Evolutionary conservation across 2,113 vertebrate species (phyloP).

Genomic region (Solenodon paradoxus): DNA sequence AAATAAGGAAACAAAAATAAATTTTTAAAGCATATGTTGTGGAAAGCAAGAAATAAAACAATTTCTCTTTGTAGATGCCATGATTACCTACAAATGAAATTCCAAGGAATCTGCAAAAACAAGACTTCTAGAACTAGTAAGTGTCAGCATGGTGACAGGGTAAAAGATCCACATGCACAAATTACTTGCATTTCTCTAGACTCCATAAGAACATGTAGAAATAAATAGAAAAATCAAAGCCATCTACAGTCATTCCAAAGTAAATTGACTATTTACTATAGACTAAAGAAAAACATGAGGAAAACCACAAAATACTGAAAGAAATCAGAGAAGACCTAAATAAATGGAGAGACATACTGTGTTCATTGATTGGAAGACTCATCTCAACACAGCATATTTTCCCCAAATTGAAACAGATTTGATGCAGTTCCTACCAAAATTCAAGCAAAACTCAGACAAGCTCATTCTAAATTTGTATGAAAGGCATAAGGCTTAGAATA

Average conservation of each 20-base stretch:
- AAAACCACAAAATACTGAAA: background rate
- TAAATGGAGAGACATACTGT: background rate
- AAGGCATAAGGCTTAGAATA: background rate
- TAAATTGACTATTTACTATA: background rate
- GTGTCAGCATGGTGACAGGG: background rate
- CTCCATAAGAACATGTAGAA: background rate
- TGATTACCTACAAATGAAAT: background rate
- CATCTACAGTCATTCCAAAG: background rate
- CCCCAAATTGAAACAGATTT: background rate
- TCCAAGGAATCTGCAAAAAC: background rate
- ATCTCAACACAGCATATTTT: background rate
- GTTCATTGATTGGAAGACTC: background rate
- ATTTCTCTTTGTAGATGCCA: background rate
- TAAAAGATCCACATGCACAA: background rate
- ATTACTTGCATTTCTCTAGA: background rate
- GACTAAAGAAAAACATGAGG: background rate
- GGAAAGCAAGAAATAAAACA: background rate
- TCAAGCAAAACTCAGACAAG: background rate
- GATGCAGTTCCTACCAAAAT: background rate
- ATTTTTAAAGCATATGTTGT: background rate
- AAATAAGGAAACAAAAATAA: conserved; percentile 3
- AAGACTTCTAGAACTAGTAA: background rate
- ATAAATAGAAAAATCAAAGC: conserved; percentile 1
- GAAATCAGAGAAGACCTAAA: background rate
- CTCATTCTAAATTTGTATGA: background rate